These are phyloP conservation scores for Mya arenaria DNA, from an alignment of 1,140 invertebrate genomes.

Conservation along the genomic window DNA sequence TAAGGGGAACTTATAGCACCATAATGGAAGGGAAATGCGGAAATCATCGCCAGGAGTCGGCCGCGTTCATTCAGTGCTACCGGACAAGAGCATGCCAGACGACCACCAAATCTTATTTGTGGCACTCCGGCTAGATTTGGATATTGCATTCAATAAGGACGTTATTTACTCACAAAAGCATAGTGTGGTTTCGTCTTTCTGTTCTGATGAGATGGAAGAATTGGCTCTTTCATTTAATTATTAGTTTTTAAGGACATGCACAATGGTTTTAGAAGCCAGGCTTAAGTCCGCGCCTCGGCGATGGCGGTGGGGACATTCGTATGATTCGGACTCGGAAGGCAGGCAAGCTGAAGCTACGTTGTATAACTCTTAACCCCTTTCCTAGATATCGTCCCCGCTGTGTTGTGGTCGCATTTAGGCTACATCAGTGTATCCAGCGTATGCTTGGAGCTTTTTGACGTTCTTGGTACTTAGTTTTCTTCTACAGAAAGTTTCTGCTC, in stretches of 20 bases:
- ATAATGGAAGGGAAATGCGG: too few relatives aligned
- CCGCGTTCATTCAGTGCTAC: too few relatives aligned
- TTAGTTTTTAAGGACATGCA: not conserved
- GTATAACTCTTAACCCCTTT: not conserved
- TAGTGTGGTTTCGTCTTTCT: not conserved
- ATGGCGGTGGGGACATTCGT: slow-evolving; percentile 26
- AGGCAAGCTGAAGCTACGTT: slow-evolving; percentile 42
- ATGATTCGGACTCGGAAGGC: slow-evolving; percentile 31
- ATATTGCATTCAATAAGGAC: too few relatives aligned
- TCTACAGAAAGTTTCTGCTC: too few relatives aligned
- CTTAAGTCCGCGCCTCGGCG: slow-evolving; percentile 32
- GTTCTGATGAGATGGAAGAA: not conserved
- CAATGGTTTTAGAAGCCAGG: slow-evolving; percentile 41
- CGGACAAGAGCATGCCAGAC: too few relatives aligned
- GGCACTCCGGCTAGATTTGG: too few relatives aligned
- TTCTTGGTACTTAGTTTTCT: too few relatives aligned
- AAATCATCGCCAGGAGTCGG: too few relatives aligned
- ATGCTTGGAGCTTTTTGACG: not conserved
- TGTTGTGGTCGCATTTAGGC: not conserved
- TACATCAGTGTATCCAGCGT: not conserved
- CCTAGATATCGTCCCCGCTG: not conserved
- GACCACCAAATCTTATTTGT: too few relatives aligned
- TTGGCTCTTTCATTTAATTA: not conserved
- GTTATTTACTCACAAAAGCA: too few relatives aligned
- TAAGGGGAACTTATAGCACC: too few relatives aligned